phyloP scores from a whole-genome alignment of 2,888 invertebrate species.

The Eurytoma californica region DNA sequence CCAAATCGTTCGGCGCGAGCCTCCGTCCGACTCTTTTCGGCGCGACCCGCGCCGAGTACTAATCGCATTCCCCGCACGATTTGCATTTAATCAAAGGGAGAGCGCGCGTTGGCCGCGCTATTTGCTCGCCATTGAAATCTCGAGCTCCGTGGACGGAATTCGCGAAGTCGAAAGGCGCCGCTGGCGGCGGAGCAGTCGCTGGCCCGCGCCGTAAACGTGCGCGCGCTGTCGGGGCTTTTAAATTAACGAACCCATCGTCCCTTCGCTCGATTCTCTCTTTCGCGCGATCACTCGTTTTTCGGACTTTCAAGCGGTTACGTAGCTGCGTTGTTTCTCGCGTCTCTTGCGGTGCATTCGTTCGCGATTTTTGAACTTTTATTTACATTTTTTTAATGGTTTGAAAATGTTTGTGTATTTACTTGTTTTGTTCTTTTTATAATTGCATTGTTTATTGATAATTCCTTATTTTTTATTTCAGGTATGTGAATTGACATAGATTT shows the following conservation, averaged over 20 bases:
- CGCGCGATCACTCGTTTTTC: background rate
- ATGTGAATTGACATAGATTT: no score
- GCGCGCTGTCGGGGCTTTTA: slow-evolving; percentile 59
- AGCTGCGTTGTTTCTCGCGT: no score
- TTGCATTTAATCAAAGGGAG: slow-evolving; percentile 75
- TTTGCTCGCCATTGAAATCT: slow-evolving; percentile 74
- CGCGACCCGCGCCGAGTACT: slow-evolving; percentile 62
- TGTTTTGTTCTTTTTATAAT: no score
- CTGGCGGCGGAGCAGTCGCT: slow-evolving; percentile 5
- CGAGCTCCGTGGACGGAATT: slow-evolving; percentile 68
- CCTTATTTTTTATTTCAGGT: no score
- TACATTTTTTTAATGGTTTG: no score
- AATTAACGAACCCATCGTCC: slow-evolving; percentile 58
- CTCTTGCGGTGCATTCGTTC: no score
- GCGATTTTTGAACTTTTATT: no score
- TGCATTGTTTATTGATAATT: no score
- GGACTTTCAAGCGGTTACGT: no score
- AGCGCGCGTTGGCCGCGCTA: slow-evolving; percentile 73
- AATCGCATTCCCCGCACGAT: slow-evolving; percentile 73
- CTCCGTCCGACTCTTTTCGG: background rate
- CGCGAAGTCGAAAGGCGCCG: slow-evolving; percentile 65
- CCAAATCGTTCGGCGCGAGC: background rate
- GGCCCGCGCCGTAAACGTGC: background rate
- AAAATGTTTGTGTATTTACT: no score
- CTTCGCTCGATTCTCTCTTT: slow-evolving; percentile 25